Base-by-base conservation (phyloP, 2,797 vertebrate species). In the Etheostoma nigrum region DNA sequence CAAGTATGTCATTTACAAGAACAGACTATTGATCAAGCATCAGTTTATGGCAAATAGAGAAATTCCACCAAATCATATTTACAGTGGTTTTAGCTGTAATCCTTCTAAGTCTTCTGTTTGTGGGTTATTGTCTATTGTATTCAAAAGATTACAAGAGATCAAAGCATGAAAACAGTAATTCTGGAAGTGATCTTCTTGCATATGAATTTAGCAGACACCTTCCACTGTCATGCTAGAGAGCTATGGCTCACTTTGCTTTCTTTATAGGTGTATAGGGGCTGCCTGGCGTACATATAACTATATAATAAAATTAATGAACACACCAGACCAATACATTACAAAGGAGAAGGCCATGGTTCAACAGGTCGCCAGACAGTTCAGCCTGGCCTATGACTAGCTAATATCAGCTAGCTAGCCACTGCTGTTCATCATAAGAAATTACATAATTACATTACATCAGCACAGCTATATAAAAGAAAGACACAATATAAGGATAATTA, bases 341-440 rank as follows among this genome's bases (percentile, higher is more conserved):
- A 25, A 68, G 4, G 13, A 42, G 8, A 18, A 10, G 58, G 1
- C 0, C 36, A 36, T 4, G 9, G 79, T 72, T 81, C 81, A 85
- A 77, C 82, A 88, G 75, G 58, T 82, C 64, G 8, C 36, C 74
- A 76, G 67, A 59, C 64, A 78, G 21, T 11, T 57, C 45, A 80
- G 47, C 13, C 75, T 68, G 65, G 79, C 79, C 78, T 67, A 30
- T 67, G 45, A n/a, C 23, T 1, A 62, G 80, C 85, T 77, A 83
- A 23, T 44, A 55, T 40, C 15, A 67, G 75, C 81, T 77, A 82
- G 65, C 74, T 45, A 74, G 45, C 55, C 5, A 23, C 16, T 13
- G 4, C 30, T 53, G 3, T 27, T 53, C 4, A 54, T 21, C 15
- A 2, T 33, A 40, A 12, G 36, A 11, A 40, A 40, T 5, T 2